phyloP scores from a whole-genome alignment of 2,113 vertebrate species.

The Arizona elegans region DNA sequence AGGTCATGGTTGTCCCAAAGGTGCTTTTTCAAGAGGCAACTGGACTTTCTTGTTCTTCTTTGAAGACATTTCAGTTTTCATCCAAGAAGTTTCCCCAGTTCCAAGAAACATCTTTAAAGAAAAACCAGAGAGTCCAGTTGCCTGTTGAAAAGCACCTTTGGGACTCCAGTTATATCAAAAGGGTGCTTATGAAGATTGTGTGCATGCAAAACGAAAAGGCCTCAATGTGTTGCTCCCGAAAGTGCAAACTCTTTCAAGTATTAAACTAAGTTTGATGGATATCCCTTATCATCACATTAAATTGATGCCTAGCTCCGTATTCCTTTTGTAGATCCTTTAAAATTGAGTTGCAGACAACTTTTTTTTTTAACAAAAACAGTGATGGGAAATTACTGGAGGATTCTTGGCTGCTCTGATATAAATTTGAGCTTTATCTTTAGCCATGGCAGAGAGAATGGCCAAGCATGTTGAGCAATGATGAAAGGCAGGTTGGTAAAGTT shows the following conservation, averaged over 20 bases:
- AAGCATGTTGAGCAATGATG: neutral
- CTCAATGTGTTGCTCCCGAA: neutral
- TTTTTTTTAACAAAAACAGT: neutral
- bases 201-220: neutral
- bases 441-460: neutral
- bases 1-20: no score
- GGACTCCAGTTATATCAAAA: neutral
- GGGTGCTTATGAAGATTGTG: neutral
- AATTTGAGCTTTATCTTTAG: neutral
- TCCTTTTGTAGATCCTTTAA: neutral
- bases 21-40: no score
- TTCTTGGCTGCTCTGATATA: neutral
- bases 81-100: no score
- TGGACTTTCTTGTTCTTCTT: no score
- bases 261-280: neutral
- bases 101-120: no score
- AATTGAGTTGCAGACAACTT: neutral
- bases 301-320: neutral
- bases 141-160: no score
- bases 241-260: neutral
- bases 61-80: no score
- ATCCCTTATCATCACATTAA: neutral
- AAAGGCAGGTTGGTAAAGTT: neutral
- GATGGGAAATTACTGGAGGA: neutral
- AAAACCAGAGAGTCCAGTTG: no score